Evolutionary conservation across 2,113 vertebrate species (phyloP), one percentile per base, ranked within the genome.

Genomic region (Channa argus): DNA sequence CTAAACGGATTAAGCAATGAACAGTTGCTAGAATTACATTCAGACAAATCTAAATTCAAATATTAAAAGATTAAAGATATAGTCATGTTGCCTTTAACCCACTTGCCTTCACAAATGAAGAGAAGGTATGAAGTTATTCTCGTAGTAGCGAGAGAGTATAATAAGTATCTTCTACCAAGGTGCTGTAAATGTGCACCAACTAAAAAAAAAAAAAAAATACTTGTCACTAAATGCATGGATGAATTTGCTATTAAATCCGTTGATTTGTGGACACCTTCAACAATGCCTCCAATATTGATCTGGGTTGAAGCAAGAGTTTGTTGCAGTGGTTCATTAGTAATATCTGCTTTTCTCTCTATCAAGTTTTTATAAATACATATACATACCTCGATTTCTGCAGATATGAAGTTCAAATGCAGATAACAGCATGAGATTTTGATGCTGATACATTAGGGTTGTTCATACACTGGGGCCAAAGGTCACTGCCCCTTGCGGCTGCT

Each of bases 391-490:
- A 24, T 24, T 24, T 24, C 24, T 24, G 24, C 24, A 24, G 24
- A 24, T 24, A 1, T 24, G 24, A 24, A 24, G 24, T 60, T 47
- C 0, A 47, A 36, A 34, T 36, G 11, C 14, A 44, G 49, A n/a
- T 3, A 14, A 56, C 9, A 39, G 3, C 11, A 5, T 15, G 36
- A n/a, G 56, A 13, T 61, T 11, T 69, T 43, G 15, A 49, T 63
- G 43, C 44, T 65, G 61, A 71, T 56, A 65, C 71, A 74, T 39
- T 1, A 41, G 52, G n/a, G 43, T 75, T 63, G 61, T 79, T 74
- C 34, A 39, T 86, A 51, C 36, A 77, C 36, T 41, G n/a, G 50
- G 71, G 71, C 37, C 68, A 84, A 70, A 69, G 82, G 70, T 79
- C 77, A 62, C 67, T 58, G 24, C 5, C 43, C 50, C 54, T 61